Evolutionary conservation across 2,888 invertebrate genomes (phyloP).

Genomic region (Adineta ricciae): DNA sequence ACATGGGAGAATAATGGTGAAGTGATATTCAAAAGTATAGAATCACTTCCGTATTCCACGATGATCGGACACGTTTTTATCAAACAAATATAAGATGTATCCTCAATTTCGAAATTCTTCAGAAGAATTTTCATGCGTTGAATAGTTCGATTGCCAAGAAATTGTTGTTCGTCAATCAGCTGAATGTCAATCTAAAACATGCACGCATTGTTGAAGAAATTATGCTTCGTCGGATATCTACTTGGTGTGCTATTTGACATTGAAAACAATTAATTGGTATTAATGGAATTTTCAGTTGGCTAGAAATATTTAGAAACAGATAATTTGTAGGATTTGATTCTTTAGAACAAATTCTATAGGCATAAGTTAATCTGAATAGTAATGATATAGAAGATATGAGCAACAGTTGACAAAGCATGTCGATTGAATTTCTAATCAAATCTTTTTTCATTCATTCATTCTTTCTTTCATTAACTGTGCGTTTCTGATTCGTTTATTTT

Average conservation of each 20-base stretch:
- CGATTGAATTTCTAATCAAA: background rate
- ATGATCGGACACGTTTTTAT: background rate
- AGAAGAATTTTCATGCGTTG: background rate
- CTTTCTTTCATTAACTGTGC: background rate
- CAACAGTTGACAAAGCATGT: background rate
- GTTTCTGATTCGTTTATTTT: background rate
- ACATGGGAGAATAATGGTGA: background rate
- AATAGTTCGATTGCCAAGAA: background rate
- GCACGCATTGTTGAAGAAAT: background rate
- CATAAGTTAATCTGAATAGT: background rate
- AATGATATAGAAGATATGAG: background rate
- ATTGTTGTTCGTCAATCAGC: background rate
- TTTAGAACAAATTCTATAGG: background rate
- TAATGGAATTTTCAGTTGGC: background rate
- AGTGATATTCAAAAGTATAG: background rate
- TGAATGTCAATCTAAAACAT: background rate
- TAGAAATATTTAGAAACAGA: background rate
- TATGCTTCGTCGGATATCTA: background rate
- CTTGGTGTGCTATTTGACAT: background rate
- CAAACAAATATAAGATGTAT: background rate
- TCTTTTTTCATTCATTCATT: background rate
- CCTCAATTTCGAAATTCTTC: background rate
- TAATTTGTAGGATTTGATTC: background rate
- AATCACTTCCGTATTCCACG: background rate
- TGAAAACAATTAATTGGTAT: background rate